Percentiles rank a stretch among this genome's conserved stretches.
These are phyloP conservation scores for Gobio occitaniae DNA, from an alignment of 2,797 vertebrate genomes.

Conservation along the genomic window DNA sequence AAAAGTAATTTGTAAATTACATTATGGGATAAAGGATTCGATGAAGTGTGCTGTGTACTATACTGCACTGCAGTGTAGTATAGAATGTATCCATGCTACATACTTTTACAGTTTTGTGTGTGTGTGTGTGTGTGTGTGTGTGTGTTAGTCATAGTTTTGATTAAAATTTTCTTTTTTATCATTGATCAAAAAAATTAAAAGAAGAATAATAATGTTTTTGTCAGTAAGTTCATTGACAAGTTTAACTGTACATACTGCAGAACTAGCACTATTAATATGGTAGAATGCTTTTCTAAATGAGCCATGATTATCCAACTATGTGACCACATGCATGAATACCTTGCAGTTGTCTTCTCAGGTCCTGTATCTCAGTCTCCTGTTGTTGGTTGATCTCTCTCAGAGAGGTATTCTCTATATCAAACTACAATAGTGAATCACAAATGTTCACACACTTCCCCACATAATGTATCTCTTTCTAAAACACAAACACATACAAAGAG, in stretches of 20 bases:
- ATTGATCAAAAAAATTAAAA: neutral
- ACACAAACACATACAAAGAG: constrained; percentile 1
- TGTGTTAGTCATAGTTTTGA: neutral
- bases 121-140: too few relatives aligned
- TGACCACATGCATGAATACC: constrained; percentile 72
- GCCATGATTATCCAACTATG: neutral
- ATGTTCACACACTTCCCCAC: constrained; percentile 17
- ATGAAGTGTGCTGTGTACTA: neutral
- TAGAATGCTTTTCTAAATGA: neutral
- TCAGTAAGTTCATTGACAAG: neutral
- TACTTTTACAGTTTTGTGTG: neutral
- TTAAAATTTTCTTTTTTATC: neutral
- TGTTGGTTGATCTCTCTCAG: constrained; percentile 89
- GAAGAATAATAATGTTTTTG: neutral
- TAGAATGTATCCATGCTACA: neutral
- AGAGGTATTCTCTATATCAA: constrained; percentile 93
- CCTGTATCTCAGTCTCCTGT: constrained; percentile 87
- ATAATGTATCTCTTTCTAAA: constrained; percentile 1
- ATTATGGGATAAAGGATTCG: neutral
- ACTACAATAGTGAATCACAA: constrained; percentile 72
- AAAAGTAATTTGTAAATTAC: neutral
- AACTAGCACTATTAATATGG: neutral
- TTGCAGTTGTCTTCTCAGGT: constrained; percentile 87
- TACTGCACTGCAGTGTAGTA: neutral
- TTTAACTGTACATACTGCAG: neutral